These are phyloP conservation scores for Radopholus similis DNA, from an alignment of 1,140 invertebrate species.

Conservation along the genomic window DNA sequence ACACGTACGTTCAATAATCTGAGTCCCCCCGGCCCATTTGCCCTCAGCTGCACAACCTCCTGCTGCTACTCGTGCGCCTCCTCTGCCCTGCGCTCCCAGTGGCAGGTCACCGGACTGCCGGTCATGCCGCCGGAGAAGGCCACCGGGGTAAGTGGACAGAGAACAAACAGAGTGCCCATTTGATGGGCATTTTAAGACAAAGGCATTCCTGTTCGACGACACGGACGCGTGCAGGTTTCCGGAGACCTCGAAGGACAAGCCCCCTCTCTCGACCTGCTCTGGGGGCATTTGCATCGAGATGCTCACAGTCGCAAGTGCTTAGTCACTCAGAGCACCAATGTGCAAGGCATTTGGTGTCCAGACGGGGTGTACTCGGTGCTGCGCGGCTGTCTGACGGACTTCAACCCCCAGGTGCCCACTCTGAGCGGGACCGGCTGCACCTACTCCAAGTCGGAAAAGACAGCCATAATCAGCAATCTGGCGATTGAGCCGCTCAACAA, in stretches of 20 bases:
- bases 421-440: not conserved
- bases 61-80: too few species aligned
- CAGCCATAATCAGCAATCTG: not conserved
- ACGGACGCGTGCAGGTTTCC: not conserved
- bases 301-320: not conserved
- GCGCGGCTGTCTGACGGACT: conserved; percentile 7
- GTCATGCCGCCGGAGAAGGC: too few species aligned
- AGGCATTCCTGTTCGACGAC: not conserved
- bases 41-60: too few species aligned
- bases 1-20: too few species aligned
- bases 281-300: conserved; percentile 16
- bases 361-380: conserved; percentile 16
- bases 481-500: not conserved
- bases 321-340: not conserved
- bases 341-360: not conserved
- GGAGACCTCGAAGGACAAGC: not conserved
- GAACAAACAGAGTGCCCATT: too few species aligned
- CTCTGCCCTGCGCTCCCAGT: too few species aligned
- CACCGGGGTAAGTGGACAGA: too few species aligned
- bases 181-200: not conserved
- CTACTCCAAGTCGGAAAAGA: not conserved
- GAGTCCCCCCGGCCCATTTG: too few species aligned
- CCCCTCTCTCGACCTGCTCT: not conserved
- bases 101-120: too few species aligned
- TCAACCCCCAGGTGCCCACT: not conserved